phyloP scores from a whole-genome alignment of 2,888 invertebrate species.

The Tenthredo livida region DNA sequence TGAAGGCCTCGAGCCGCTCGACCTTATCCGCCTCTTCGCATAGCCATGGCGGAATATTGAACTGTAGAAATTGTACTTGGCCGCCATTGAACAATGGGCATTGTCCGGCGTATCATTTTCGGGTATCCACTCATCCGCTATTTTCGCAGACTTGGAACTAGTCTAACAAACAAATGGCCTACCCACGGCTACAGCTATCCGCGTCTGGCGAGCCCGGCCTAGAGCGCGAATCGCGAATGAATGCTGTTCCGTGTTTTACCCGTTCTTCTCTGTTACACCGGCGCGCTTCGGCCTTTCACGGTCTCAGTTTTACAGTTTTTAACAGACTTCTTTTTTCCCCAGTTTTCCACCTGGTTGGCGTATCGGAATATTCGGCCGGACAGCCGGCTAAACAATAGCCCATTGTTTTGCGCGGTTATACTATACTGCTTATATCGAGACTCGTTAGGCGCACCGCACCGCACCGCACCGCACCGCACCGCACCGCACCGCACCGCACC shows the following conservation, averaged over 20 bases:
- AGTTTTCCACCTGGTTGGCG: constrained; percentile 51
- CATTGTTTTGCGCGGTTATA: constrained; percentile 58
- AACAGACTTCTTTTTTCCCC: constrained; percentile 42
- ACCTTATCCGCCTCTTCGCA: background rate
- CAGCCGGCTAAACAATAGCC: constrained; percentile 60
- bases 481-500: background rate
- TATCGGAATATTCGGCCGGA: constrained; percentile 60
- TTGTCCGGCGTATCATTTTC: constrained; percentile 76
- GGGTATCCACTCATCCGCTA: constrained; percentile 59
- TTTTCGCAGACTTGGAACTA: constrained; percentile 61
- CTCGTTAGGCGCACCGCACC: constrained; percentile 6
- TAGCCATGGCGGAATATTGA: background rate
- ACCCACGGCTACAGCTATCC: constrained; percentile 30
- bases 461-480: background rate
- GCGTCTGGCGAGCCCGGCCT: constrained; percentile 40
- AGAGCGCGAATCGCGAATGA: constrained; percentile 56
- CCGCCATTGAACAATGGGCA: constrained; percentile 72
- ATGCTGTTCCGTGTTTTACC: constrained; percentile 57
- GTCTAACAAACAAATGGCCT: constrained; percentile 48
- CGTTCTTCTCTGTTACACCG: constrained; percentile 34
- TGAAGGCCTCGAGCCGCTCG: background rate
- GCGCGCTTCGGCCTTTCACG: constrained; percentile 58
- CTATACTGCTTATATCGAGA: constrained; percentile 25
- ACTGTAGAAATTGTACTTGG: constrained; percentile 64
- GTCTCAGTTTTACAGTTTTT: constrained; percentile 59